A percentile compares a stretch with the other conserved stretches of the same genome.
Conservation (phyloP, 2,113 vertebrate species). For the Chrysochloris asiatica region DNA sequence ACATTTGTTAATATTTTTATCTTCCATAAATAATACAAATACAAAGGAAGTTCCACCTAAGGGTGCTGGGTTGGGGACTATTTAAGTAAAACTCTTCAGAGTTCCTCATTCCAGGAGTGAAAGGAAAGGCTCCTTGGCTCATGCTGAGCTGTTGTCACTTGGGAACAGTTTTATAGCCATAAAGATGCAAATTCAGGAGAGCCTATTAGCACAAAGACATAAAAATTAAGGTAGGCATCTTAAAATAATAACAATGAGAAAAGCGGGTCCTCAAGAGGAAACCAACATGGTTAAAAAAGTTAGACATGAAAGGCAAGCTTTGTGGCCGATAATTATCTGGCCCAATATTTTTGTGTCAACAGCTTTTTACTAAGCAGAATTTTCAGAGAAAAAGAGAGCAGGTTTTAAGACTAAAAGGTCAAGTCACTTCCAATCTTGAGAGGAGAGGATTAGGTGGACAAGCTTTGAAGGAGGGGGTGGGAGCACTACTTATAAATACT, state of each 20-base stretch:
- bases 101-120: neutral
- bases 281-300: slow-evolving; percentile 11
- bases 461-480: slow-evolving; percentile 66
- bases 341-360: slow-evolving; percentile 34
- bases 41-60: neutral
- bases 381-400: slow-evolving; percentile 50
- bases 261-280: neutral
- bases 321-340: neutral
- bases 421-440: slow-evolving; percentile 77
- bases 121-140: slow-evolving; percentile 6
- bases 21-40: neutral
- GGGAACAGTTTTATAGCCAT: neutral
- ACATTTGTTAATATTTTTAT: neutral
- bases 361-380: slow-evolving; percentile 29
- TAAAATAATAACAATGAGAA: slow-evolving; percentile 27
- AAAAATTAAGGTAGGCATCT: neutral
- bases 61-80: neutral
- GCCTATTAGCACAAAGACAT: neutral
- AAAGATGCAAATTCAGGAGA: slow-evolving; percentile 2
- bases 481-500: slow-evolving; percentile 82
- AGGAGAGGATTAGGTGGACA: slow-evolving; percentile 81
- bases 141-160: neutral
- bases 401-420: slow-evolving; percentile 79
- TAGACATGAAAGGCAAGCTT: neutral
- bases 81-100: neutral